A percentile compares a stretch with the other conserved stretches of the same genome.
These are phyloP conservation scores for Xerus inauris DNA, from an alignment of 2,113 vertebrate genomes.

Conservation along the genomic window DNA sequence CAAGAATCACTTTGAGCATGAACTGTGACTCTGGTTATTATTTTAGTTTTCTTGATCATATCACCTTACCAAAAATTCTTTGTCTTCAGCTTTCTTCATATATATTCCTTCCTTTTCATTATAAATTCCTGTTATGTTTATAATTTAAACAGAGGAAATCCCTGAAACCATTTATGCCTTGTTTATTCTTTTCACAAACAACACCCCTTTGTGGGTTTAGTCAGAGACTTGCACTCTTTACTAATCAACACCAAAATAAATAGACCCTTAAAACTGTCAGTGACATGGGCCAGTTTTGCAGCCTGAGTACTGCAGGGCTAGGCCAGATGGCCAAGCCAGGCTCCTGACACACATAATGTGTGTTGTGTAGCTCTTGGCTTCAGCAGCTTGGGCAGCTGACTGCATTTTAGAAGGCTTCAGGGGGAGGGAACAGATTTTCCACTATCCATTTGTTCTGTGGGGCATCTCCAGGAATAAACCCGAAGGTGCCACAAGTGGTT, in stretches of 20 bases:
- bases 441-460: slow-evolving; percentile 46
- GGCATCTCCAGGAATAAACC: slow-evolving; percentile 25
- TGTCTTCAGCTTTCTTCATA: background rate
- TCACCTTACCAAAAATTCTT: background rate
- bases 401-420: background rate
- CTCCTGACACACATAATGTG: slow-evolving; percentile 41
- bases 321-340: slow-evolving; percentile 73
- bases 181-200: slow-evolving; percentile 65
- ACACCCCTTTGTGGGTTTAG: slow-evolving; percentile 54
- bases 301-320: background rate
- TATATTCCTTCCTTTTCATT: slow-evolving; percentile 23
- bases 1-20: slow-evolving; percentile 30
- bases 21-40: background rate
- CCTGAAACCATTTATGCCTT: slow-evolving; percentile 32
- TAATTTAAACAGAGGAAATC: slow-evolving; percentile 51
- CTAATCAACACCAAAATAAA: slow-evolving; percentile 77
- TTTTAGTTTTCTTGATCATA: slow-evolving; percentile 39
- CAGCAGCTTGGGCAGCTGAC: slow-evolving; percentile 36
- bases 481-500: background rate
- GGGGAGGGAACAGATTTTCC: slow-evolving; percentile 4
- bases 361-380: slow-evolving; percentile 76
- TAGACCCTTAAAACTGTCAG: slow-evolving; percentile 74
- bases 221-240: slow-evolving; percentile 59
- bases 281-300: slow-evolving; percentile 53
- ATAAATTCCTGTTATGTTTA: background rate